phyloP scores from a whole-genome alignment of 2,888 invertebrate genomes.

The Elaeidobius kamerunicus region DNA sequence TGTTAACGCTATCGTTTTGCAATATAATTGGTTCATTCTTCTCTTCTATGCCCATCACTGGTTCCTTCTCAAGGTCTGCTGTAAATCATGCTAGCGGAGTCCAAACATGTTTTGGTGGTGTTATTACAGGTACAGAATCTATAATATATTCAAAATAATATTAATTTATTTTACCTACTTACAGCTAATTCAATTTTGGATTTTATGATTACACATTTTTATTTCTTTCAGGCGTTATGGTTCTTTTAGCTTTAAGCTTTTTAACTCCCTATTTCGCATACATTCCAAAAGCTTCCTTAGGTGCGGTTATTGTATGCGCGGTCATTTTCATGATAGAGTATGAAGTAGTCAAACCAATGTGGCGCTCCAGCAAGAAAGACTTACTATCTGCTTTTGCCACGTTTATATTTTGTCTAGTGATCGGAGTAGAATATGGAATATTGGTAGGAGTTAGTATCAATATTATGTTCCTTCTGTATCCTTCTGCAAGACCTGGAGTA shows the following conservation, averaged over 20 bases:
- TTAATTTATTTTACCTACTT: no score
- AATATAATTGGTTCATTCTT: conserved; percentile 87
- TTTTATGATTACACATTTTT: no score
- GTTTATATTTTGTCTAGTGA: conserved; percentile 73
- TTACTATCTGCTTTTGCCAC: conserved; percentile 79
- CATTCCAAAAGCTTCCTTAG: conserved; percentile 85
- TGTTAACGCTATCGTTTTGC: conserved; percentile 79
- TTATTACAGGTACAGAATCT: conserved; percentile 67
- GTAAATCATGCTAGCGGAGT: conserved; percentile 96
- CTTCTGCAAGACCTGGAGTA: conserved; percentile 75
- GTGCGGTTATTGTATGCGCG: conserved; percentile 92
- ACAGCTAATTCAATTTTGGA: no score
- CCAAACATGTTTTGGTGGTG: conserved; percentile 81
- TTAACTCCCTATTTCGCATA: conserved; percentile 87
- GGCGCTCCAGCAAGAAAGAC: conserved; percentile 78
- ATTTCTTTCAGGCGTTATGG: conserved; percentile 73
- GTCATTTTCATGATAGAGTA: conserved; percentile 95
- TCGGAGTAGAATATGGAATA: conserved; percentile 87
- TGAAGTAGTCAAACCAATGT: conserved; percentile 81
- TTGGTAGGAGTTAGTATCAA: conserved; percentile 78
- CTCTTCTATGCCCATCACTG: conserved; percentile 87
- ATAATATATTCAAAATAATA: conserved; percentile 48
- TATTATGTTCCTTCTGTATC: conserved; percentile 73
- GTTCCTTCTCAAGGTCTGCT: conserved; percentile 85
- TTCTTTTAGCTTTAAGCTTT: conserved; percentile 78